phyloP scores from a whole-genome alignment of 2,113 vertebrate species.

The Vidua chalybeata region DNA sequence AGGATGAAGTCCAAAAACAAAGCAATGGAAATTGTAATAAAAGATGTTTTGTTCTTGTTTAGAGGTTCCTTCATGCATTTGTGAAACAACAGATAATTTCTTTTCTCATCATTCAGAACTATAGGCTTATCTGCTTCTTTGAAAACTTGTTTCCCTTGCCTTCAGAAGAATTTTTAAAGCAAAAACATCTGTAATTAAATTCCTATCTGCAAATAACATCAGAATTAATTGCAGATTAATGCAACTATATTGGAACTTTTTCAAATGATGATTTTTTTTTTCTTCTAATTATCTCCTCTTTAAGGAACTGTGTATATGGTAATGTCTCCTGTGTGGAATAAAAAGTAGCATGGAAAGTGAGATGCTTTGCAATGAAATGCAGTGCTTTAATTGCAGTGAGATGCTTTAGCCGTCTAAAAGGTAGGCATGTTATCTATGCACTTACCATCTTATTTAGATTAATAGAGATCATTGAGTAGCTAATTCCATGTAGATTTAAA shows the following conservation, averaged over 20 bases:
- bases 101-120: neutral
- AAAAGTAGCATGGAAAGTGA: neutral
- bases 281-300: neutral
- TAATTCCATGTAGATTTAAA: neutral
- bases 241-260: neutral
- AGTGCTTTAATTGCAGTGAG: neutral
- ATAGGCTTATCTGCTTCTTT: neutral
- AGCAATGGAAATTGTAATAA: neutral
- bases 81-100: neutral
- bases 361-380: neutral
- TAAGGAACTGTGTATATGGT: neutral
- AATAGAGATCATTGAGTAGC: neutral
- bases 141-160: neutral
- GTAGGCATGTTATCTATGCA: neutral
- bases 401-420: neutral
- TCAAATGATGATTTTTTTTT: neutral
- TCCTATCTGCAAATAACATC: neutral
- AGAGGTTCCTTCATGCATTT: neutral
- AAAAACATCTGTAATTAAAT: neutral
- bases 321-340: neutral
- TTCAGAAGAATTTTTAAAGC: neutral
- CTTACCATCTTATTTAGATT: neutral
- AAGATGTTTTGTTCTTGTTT: constrained; percentile 38
- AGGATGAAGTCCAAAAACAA: neutral
- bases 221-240: neutral